Conservation (phyloP, 2,888 invertebrate genomes). For the Drosophila melanocephala region DNA sequence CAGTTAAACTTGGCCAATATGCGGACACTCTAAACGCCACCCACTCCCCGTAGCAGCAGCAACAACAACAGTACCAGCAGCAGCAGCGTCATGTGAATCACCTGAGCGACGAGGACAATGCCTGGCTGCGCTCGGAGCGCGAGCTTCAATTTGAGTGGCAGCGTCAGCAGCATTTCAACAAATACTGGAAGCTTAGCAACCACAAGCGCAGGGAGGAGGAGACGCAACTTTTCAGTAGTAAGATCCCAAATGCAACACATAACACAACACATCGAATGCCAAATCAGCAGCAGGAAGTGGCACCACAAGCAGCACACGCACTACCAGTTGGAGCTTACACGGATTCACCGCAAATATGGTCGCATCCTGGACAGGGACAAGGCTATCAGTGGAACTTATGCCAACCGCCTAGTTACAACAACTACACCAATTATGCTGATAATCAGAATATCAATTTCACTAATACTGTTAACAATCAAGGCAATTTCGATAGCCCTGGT, state of each 20-base stretch:
- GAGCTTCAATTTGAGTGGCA: background rate
- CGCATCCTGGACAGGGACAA: rapidly evolving
- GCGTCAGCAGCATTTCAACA: rapidly evolving
- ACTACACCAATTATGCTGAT: background rate
- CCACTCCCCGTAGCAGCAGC: background rate
- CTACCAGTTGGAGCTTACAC: background rate
- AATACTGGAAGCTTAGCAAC: background rate
- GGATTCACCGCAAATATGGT: background rate
- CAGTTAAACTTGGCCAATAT: background rate
- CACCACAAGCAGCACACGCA: background rate
- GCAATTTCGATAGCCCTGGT: background rate
- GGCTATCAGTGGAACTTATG: background rate
- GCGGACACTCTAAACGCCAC: background rate
- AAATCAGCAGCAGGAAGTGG: background rate
- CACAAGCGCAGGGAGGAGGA: background rate
- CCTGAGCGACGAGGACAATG: background rate
- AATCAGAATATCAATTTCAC: background rate
- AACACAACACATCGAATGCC: background rate
- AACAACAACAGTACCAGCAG: background rate
- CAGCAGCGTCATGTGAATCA: background rate
- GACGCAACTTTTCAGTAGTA: background rate
- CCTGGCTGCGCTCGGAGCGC: background rate
- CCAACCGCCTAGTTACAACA: background rate
- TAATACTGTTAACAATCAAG: background rate
- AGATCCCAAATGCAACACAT: background rate